These are phyloP conservation scores for Reticulitermes lucifugus DNA, from an alignment of 2,888 invertebrate species.

Conservation along the genomic window DNA sequence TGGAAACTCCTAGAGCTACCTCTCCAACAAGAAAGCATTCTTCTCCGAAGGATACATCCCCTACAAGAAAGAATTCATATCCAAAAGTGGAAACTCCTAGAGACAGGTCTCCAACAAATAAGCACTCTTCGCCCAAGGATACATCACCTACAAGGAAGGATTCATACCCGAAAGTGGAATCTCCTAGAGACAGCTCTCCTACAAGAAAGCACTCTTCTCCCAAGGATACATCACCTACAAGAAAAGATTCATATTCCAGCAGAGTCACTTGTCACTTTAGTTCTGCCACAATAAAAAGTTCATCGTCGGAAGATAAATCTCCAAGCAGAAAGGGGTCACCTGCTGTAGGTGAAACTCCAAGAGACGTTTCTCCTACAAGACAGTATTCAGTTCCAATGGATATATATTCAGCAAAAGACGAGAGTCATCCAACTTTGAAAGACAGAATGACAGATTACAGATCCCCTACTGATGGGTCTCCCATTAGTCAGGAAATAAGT, in stretches of 20 bases:
- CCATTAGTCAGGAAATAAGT: neutral
- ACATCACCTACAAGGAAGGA: constrained; percentile 26
- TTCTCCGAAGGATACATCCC: constrained; percentile 35
- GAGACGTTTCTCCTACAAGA: constrained; percentile 56
- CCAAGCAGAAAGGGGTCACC: constrained; percentile 1
- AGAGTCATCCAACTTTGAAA: constrained; percentile 59
- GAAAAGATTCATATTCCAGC: constrained; percentile 23
- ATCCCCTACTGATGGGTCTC: neutral
- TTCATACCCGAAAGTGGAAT: constrained; percentile 16
- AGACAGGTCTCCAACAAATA: constrained; percentile 1
- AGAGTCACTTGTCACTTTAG: neutral
- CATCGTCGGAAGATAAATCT: constrained; percentile 65
- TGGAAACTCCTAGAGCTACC: neutral
- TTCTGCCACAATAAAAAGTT: constrained; percentile 56
- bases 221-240: constrained; percentile 11
- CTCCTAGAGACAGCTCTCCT: constrained; percentile 19
- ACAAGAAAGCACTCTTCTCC: constrained; percentile 37
- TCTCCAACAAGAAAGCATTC: constrained; percentile 59
- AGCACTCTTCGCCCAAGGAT: constrained; percentile 35
- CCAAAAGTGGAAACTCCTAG: neutral
- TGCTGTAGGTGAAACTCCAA: constrained; percentile 11
- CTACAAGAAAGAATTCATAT: constrained; percentile 14
- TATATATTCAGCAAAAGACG: constrained; percentile 2
- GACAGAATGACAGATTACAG: neutral
- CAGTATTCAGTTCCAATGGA: constrained; percentile 56